These are phyloP conservation scores for Melierax canorus DNA, from an alignment of 2,113 vertebrate genomes.

Conservation along the genomic window DNA sequence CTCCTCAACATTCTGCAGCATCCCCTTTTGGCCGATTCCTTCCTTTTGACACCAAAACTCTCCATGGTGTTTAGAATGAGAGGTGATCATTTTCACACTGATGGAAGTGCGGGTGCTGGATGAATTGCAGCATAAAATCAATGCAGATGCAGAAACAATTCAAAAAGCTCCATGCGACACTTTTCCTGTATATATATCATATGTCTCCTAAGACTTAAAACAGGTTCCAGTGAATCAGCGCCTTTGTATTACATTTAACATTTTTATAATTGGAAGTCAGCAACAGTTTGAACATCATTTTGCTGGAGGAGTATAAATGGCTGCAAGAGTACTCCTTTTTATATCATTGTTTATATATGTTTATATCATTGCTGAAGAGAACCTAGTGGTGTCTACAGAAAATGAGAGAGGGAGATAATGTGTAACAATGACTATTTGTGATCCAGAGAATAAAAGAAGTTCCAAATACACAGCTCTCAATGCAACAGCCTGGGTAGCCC, in stretches of 20 bases:
- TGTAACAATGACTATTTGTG: background rate
- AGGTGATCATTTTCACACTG: constrained; percentile 34
- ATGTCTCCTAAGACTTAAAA: background rate
- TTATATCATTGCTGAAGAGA: background rate
- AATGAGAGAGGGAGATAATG: background rate
- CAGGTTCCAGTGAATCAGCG: constrained; percentile 6
- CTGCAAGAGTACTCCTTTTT: background rate
- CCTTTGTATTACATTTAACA: constrained; percentile 8
- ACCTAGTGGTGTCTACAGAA: background rate
- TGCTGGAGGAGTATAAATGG: background rate
- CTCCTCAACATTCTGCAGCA: background rate
- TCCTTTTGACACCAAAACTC: constrained; percentile 32
- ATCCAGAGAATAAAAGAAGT: background rate
- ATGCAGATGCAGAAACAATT: constrained; percentile 38
- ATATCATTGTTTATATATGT: too few species aligned
- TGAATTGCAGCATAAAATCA: constrained; percentile 31
- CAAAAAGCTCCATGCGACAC: background rate
- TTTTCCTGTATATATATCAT: constrained; percentile 2
- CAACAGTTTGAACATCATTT: background rate
- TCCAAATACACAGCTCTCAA: background rate
- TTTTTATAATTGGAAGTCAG: constrained; percentile 17
- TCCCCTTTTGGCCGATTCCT: background rate
- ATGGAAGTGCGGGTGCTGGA: background rate
- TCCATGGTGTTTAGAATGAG: background rate
- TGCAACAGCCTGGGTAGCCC: background rate